Conservation (phyloP, 2,888 invertebrate genomes). For the Synanthedon andrenaeformis region DNA sequence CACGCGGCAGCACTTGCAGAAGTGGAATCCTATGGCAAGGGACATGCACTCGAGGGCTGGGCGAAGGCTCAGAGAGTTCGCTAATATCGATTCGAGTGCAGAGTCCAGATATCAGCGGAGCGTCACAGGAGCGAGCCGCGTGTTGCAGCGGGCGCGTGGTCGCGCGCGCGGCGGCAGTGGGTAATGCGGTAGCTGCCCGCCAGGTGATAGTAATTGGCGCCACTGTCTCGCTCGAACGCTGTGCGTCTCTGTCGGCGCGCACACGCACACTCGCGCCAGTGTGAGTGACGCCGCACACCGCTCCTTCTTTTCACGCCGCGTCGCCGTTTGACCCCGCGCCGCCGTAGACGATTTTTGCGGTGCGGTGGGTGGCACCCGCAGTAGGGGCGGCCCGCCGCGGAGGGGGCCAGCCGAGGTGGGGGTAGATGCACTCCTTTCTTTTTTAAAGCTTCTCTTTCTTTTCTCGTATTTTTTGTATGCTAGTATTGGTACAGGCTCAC, state of each 20-base stretch:
- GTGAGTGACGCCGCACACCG: constrained; percentile 58
- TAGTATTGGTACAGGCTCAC: constrained; percentile 44
- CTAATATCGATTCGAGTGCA: constrained; percentile 48
- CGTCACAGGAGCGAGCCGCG: constrained; percentile 49
- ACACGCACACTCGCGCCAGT: constrained; percentile 49
- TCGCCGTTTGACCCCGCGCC: constrained; percentile 69
- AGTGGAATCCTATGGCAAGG: constrained; percentile 29
- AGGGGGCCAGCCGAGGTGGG: constrained; percentile 60
- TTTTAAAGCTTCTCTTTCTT: constrained; percentile 71
- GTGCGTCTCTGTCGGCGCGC: constrained; percentile 66
- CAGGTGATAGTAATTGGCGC: constrained; percentile 74
- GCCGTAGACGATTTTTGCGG: constrained; percentile 73
- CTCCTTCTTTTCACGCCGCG: constrained; percentile 69
- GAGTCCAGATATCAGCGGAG: constrained; percentile 30
- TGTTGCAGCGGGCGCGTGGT: constrained; percentile 70
- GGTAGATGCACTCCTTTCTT: constrained; percentile 68
- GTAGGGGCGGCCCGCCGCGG: constrained; percentile 60
- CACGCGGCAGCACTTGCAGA: constrained; percentile 22
- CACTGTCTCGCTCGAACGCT: constrained; percentile 64
- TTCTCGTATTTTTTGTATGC: constrained; percentile 65
- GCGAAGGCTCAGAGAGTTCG: constrained; percentile 32
- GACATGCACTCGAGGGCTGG: constrained; percentile 37
- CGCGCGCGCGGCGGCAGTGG: constrained; percentile 71
- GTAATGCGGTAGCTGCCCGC: constrained; percentile 75
- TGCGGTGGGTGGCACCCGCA: constrained; percentile 73